Evolutionary conservation across 2,797 vertebrate species (phyloP), one percentile per base, ranked within the genome.

Genomic region (Numenius phaeopus): DNA sequence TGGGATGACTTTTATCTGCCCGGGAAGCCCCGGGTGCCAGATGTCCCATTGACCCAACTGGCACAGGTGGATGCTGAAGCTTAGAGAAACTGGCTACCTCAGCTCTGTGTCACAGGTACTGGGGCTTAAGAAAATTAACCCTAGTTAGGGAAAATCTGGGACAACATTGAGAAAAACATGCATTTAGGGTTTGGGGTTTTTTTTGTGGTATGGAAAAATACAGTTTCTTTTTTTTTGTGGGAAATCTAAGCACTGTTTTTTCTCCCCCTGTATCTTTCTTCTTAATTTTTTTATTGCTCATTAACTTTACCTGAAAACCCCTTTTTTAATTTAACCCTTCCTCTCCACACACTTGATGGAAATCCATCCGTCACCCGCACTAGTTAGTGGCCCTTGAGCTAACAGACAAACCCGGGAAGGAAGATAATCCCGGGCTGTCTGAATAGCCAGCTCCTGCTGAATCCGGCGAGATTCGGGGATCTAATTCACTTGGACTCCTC

Each of bases 51-150:
- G 59, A 72, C 46, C 47, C 79, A 12, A 6, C 42, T 9, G 7
- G 75, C 81, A 76, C 50, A 66, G 85, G 79, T 13, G 7, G 44
- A 5, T 18, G 17, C 66, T 30, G 26, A 52, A 89, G 91, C 96
- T 82, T 83, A 75, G 94, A 69, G 83, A 61, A 72, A 87, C 52
- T 24, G n/a, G n/a, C 19, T 69, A 61, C 78, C 57, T 26, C 42
- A 80, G 27, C 61, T 57, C 61, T 24, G 26, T 14, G 40, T 54
- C 57, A 34, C 67, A 20, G 2, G 11, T 57, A 42, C 62, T 6
- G 17, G 42, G 34, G 44, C 2, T 37, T 78, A 76, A 58, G 70
- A 57, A 57, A 40, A 71, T 79, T 57, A 83, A 37, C 26, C 44
- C n/a, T 19, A 30, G 11, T 37, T 24, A 54, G 52, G 58, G 49